These are phyloP conservation scores for Erethizon dorsatum DNA, from an alignment of 2,797 vertebrate genomes.

Conservation along the genomic window DNA sequence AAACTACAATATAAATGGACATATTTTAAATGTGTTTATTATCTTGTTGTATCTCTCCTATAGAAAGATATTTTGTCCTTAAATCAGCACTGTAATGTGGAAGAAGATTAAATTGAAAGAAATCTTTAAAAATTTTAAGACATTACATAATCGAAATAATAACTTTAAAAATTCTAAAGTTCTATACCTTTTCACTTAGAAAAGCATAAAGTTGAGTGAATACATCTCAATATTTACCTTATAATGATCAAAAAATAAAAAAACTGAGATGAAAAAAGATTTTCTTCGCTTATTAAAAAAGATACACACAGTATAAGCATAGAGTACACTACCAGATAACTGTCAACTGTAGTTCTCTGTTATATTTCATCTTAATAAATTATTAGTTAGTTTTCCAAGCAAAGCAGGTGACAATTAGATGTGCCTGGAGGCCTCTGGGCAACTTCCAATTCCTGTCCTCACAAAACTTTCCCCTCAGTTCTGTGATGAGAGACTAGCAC, in stretches of 20 bases:
- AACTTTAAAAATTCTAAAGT: background rate
- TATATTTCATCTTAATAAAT: background rate
- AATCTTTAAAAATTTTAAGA: slow-evolving; percentile 36
- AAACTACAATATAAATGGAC: background rate
- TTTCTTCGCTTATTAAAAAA: background rate
- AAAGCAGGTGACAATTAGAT: slow-evolving; percentile 63
- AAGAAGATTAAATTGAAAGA: slow-evolving; percentile 29
- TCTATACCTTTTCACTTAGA: background rate
- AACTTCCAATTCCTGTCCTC: background rate
- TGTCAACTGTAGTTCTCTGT: background rate
- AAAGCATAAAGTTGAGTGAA: background rate
- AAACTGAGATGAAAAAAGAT: background rate
- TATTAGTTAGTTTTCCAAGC: slow-evolving; percentile 56
- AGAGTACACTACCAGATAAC: background rate
- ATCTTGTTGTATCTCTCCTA: background rate
- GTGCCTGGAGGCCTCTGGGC: background rate
- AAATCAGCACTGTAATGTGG: background rate
- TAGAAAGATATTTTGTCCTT: slow-evolving; percentile 3
- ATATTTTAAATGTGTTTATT: slow-evolving; percentile 37
- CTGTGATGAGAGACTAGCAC: background rate
- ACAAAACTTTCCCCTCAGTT: background rate
- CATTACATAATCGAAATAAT: background rate
- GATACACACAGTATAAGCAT: background rate
- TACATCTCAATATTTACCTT: background rate
- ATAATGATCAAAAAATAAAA: background rate